Conservation (phyloP, 2,888 invertebrate species). For the Melolontha melolontha region DNA sequence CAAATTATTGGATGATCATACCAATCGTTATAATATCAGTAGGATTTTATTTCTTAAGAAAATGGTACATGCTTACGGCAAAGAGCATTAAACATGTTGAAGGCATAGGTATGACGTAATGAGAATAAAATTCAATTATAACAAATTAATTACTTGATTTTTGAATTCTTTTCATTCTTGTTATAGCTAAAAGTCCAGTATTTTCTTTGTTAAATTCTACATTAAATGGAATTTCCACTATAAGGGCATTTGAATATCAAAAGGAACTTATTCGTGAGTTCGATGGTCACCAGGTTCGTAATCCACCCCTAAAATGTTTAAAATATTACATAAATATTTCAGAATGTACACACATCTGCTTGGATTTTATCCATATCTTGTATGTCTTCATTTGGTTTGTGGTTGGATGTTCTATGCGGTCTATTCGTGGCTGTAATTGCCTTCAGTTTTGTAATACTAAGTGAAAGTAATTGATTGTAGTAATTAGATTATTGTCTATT, state of each 20-base stretch:
- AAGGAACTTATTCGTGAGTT: slow-evolving; percentile 78
- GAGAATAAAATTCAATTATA: too few relatives aligned
- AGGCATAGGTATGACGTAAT: slow-evolving; percentile 71
- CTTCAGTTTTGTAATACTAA: slow-evolving; percentile 72
- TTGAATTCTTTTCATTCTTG: slow-evolving; percentile 50
- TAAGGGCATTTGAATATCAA: slow-evolving; percentile 82
- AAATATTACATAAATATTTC: not conserved
- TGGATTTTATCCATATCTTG: slow-evolving; percentile 76
- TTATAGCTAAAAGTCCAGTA: slow-evolving; percentile 82
- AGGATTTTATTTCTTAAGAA: slow-evolving; percentile 73
- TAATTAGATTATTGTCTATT: slow-evolving; percentile 25
- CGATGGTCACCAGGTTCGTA: slow-evolving; percentile 74
- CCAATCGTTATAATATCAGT: slow-evolving; percentile 69
- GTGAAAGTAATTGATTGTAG: slow-evolving; percentile 56
- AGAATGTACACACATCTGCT: slow-evolving; percentile 72
- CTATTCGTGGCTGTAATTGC: slow-evolving; percentile 74
- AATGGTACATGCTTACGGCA: slow-evolving; percentile 76
- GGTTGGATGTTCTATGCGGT: slow-evolving; percentile 74
- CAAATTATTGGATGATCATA: slow-evolving; percentile 67
- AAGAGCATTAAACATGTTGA: slow-evolving; percentile 78
- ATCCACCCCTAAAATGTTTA: not conserved
- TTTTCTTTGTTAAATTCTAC: slow-evolving; percentile 89
- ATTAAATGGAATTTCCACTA: slow-evolving; percentile 85
- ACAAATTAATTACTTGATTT: too few relatives aligned
- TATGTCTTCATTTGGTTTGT: slow-evolving; percentile 75